Base-by-base conservation (phyloP, 2,888 invertebrate genomes). In the Erebia epiphron region DNA sequence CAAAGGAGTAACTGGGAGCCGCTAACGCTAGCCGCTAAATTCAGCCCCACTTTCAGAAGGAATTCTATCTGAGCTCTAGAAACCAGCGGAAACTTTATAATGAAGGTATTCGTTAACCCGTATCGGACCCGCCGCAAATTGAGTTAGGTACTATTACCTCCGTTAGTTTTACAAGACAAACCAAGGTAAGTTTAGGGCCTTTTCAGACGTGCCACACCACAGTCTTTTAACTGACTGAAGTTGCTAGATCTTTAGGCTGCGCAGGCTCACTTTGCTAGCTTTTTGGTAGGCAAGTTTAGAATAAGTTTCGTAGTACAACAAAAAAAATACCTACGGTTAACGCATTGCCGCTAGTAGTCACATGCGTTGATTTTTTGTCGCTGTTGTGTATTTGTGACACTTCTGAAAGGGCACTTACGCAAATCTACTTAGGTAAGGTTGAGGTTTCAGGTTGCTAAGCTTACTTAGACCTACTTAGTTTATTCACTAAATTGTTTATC, bases 81-180 rank as follows among this genome's bases (percentile, higher is more conserved):
- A 62, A 49, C 62, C 46, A 46, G 62, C 62, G 62, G 50, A 69
- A 69, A 64, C 64, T 69, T 64, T 63, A 69, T 69, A 56, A 54
- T 56, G 58, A 64, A 64, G 63, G 56, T 64, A 26, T 57, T 70
- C 67, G 54, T 71, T 73, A 70, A 71, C 62, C 56, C 61, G 56
- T 46, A 61, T 61, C 43, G 61, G 52, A 16, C 41, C 18, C 43
- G 46, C 18, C 21, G 56, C 21, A 7, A 26, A 61, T 61, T 61
- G 43, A 46, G 46, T 46, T 46, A 46, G 46, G 61, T 35, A 35
- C 35, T 35, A 35, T 46, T 46, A 46, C 61, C 16, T 18, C 46
- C 18, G 43, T 26, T 62, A 62, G 62, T 62, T 62, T 21, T 46
- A 14, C 49, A 62, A 62, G 62, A 49, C 49, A 62, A 62, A 62